Percentiles rank a stretch among this genome's conserved stretches.
Conservation (phyloP, 2,113 vertebrate species). For the Cnemophilus loriae region DNA sequence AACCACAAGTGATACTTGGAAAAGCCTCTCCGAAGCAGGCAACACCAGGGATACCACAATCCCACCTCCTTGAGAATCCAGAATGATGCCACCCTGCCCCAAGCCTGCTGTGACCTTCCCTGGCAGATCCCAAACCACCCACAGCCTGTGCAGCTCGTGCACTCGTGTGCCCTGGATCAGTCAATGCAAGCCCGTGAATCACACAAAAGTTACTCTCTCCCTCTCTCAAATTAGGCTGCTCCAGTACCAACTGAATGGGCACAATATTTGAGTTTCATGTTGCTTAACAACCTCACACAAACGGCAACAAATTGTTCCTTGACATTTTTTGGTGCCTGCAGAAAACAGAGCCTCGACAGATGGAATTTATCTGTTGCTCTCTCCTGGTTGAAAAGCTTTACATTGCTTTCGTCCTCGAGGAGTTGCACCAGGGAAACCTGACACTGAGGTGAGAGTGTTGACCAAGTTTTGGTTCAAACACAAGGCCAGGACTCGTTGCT, state of each 20-base stretch:
- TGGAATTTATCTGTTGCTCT: slow-evolving; percentile 44
- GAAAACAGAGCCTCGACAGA: slow-evolving; percentile 35
- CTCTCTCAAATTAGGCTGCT: neutral
- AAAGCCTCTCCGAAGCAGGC: neutral
- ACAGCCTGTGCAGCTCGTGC: neutral
- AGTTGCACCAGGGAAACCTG: neutral
- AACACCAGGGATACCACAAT: neutral
- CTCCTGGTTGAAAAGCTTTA: slow-evolving; percentile 26
- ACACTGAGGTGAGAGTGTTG: neutral
- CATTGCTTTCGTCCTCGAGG: neutral
- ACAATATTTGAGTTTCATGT: slow-evolving; percentile 55
- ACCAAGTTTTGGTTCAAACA: neutral
- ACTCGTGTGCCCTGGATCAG: neutral
- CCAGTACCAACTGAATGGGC: neutral
- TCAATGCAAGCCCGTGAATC: neutral
- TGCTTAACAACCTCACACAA: slow-evolving; percentile 54
- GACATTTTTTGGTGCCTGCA: slow-evolving; percentile 27
- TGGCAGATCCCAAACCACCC: neutral
- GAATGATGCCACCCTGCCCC: neutral
- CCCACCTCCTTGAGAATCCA: neutral
- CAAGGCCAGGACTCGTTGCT: neutral
- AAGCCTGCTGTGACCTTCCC: neutral
- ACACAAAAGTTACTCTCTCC: neutral
- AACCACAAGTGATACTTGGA: neutral
- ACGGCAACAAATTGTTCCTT: slow-evolving; percentile 51